Evolutionary conservation across 2,888 invertebrate genomes (phyloP).

Genomic region (Leucozona laternaria): DNA sequence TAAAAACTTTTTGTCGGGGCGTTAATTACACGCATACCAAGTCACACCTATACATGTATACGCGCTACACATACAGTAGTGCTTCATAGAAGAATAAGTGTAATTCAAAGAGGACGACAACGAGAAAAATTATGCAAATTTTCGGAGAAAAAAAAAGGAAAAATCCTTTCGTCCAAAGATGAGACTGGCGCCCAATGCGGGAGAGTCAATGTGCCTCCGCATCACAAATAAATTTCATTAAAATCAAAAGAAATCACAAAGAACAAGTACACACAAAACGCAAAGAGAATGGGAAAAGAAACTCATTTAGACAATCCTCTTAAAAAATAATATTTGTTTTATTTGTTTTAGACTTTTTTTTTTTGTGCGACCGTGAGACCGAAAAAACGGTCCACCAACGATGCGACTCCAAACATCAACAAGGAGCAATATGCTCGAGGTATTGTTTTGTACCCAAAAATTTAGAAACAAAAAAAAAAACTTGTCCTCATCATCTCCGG

Average conservation of each 20-base stretch:
- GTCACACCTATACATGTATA: slow-evolving; percentile 3
- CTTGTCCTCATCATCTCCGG: slow-evolving; percentile 49
- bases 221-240: slow-evolving; percentile 75
- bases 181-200: slow-evolving; percentile 26
- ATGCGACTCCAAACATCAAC: slow-evolving; percentile 56
- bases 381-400: slow-evolving; percentile 45
- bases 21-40: slow-evolving; percentile 72
- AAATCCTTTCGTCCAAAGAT: slow-evolving; percentile 71
- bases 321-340: slow-evolving; percentile 75
- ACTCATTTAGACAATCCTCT: slow-evolving; percentile 76
- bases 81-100: slow-evolving; percentile 56
- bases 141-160: slow-evolving; percentile 29
- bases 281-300: slow-evolving; percentile 60
- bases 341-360: slow-evolving; percentile 64
- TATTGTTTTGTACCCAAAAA: slow-evolving; percentile 33
- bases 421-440: slow-evolving; percentile 62
- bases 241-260: slow-evolving; percentile 75
- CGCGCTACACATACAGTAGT: slow-evolving; percentile 53
- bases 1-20: slow-evolving; percentile 57
- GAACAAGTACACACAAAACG: slow-evolving; percentile 28
- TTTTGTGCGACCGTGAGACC: slow-evolving; percentile 53
- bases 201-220: slow-evolving; percentile 29
- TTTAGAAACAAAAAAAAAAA: slow-evolving; percentile 40
- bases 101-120: slow-evolving; percentile 70
- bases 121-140: slow-evolving; percentile 73